These are phyloP conservation scores for Epinephelus fuscoguttatus DNA, from an alignment of 2,113 vertebrate genomes.

Conservation along the genomic window DNA sequence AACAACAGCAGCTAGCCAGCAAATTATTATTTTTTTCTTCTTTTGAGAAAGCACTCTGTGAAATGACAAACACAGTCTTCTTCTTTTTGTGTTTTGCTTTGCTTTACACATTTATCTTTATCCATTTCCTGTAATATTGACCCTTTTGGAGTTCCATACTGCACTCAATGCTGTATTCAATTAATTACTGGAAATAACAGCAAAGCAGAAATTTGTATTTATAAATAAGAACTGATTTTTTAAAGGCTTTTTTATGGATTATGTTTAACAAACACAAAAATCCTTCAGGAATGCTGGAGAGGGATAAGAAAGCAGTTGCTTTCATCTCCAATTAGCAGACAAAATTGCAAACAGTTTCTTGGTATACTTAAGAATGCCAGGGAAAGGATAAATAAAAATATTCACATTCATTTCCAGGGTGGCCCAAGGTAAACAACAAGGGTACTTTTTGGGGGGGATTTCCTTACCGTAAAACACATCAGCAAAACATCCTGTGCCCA, in stretches of 20 bases:
- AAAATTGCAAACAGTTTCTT: not conserved
- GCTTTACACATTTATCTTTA: too few species aligned
- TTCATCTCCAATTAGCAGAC: not conserved
- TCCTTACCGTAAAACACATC: slow-evolving; percentile 99
- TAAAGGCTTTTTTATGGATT: not conserved
- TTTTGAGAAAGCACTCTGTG: too few species aligned
- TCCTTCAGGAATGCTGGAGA: not conserved
- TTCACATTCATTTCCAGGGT: not conserved
- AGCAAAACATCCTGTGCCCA: slow-evolving; percentile 99
- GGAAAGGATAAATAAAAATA: not conserved
- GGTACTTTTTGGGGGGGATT: slow-evolving; percentile 14
- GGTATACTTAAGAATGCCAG: not conserved
- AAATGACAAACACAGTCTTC: too few species aligned
- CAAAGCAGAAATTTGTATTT: not conserved
- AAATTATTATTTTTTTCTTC: too few species aligned
- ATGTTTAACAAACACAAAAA: not conserved
- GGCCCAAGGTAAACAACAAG: not conserved
- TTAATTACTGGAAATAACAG: not conserved
- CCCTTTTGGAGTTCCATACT: slow-evolving; percentile 2
- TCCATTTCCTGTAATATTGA: not conserved
- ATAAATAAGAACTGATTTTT: not conserved
- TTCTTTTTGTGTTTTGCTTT: too few species aligned
- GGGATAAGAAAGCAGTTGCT: not conserved
- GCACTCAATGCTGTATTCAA: not conserved
- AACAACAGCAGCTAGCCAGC: too few species aligned